Evolutionary conservation across 2,797 vertebrate genomes (phyloP).

Genomic region (Fistularia commersonii): DNA sequence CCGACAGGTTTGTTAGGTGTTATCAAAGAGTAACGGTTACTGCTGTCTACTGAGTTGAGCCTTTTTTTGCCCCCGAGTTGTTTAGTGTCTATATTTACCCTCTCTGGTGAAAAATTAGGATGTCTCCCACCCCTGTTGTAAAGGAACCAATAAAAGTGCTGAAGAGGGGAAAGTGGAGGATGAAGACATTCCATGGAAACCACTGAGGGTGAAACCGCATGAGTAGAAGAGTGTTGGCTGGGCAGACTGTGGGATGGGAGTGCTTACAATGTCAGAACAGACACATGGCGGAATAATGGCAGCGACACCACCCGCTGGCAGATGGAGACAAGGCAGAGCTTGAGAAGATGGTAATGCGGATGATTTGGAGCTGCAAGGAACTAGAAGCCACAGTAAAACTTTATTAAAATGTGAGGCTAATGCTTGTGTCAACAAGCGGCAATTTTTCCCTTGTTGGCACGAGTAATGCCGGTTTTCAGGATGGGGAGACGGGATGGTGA

Average conservation of each 20-base stretch:
- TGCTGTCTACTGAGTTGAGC: too few relatives aligned
- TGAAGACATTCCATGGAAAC: too few relatives aligned
- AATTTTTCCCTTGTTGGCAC: slow-evolving; percentile 2
- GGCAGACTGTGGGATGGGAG: slow-evolving; percentile 13
- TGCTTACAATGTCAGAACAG: slow-evolving; percentile 18
- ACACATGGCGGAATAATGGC: slow-evolving; percentile 21
- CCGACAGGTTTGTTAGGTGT: too few relatives aligned
- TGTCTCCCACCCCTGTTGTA: too few relatives aligned
- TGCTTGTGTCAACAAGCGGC: slow-evolving; percentile 35
- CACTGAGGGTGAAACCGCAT: too few relatives aligned
- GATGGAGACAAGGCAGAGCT: slow-evolving; percentile 1
- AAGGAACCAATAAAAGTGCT: too few relatives aligned
- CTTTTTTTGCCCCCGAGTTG: too few relatives aligned
- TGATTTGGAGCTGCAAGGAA: slow-evolving; percentile 19
- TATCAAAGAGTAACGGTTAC: too few relatives aligned
- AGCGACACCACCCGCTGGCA: slow-evolving; percentile 20
- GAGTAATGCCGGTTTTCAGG: slow-evolving; percentile 3
- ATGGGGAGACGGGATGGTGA: slow-evolving; percentile 3
- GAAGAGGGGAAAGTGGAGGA: too few relatives aligned
- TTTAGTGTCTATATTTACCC: too few relatives aligned
- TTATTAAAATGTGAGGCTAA: slow-evolving; percentile 44
- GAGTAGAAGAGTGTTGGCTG: slow-evolving; percentile 7
- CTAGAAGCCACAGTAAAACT: too few relatives aligned
- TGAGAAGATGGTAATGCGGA: slow-evolving; percentile 28
- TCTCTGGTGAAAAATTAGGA: too few relatives aligned